Conservation (phyloP, 2,888 invertebrate genomes). For the Cloeon dipterum region DNA sequence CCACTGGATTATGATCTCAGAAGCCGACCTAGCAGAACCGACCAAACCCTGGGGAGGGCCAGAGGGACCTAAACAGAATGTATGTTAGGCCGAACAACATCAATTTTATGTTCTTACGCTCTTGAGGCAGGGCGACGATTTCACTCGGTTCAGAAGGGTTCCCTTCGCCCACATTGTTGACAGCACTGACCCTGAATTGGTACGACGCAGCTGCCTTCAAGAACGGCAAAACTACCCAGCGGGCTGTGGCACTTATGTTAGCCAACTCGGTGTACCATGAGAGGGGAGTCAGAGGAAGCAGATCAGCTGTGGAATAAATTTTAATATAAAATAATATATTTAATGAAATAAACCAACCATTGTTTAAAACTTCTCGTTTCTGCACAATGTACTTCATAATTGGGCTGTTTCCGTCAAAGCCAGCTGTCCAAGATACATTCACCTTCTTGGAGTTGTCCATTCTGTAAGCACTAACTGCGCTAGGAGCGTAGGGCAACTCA, state of each 20-base stretch:
- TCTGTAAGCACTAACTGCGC: slow-evolving; percentile 49
- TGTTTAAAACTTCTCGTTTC: slow-evolving; percentile 66
- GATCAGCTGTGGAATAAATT: slow-evolving; percentile 44
- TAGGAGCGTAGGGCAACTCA: slow-evolving; percentile 85
- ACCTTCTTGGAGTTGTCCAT: slow-evolving; percentile 35
- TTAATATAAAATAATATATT: too few relatives aligned
- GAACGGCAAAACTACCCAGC: slow-evolving; percentile 59
- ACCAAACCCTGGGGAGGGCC: slow-evolving; percentile 88
- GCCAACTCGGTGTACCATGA: slow-evolving; percentile 76
- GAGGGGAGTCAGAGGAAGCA: slow-evolving; percentile 59
- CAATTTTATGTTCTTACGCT: too few relatives aligned
- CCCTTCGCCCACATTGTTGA: slow-evolving; percentile 90
- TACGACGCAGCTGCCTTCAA: slow-evolving; percentile 88
- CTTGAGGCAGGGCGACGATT: slow-evolving; percentile 79
- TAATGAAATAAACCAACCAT: slow-evolving; percentile 50
- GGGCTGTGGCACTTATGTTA: slow-evolving; percentile 60
- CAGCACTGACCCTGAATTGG: slow-evolving; percentile 90
- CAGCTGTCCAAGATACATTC: slow-evolving; percentile 83
- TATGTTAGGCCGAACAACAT: too few relatives aligned
- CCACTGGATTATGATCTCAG: slow-evolving; percentile 94
- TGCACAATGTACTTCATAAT: slow-evolving; percentile 83
- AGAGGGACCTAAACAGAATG: slow-evolving; percentile 55
- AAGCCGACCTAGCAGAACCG: slow-evolving; percentile 80
- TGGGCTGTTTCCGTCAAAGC: slow-evolving; percentile 93
- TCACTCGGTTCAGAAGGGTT: slow-evolving; percentile 75